These are phyloP conservation scores for Hyposoter didymator DNA, from an alignment of 2,888 invertebrate species.

Conservation along the genomic window DNA sequence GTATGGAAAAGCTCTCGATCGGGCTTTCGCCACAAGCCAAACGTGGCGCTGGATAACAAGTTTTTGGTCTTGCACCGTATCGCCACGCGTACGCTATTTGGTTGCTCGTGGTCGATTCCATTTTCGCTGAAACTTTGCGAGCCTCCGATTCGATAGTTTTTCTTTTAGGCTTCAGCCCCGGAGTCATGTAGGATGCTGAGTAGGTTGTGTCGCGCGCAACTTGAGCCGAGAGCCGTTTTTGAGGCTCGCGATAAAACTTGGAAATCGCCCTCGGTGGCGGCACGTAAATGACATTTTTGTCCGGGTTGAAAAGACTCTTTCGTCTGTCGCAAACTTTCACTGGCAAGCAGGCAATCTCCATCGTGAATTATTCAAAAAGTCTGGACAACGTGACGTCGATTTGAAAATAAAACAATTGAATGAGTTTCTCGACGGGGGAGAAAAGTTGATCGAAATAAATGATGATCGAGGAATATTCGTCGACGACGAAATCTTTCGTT, in stretches of 20 bases:
- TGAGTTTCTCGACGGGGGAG: neutral
- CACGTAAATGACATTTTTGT: slow-evolving; percentile 53
- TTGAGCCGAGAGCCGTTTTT: slow-evolving; percentile 49
- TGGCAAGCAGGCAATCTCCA: slow-evolving; percentile 62
- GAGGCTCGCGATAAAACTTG: slow-evolving; percentile 25
- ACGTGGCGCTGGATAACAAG: slow-evolving; percentile 66
- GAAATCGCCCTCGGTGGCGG: slow-evolving; percentile 55
- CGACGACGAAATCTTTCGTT: neutral
- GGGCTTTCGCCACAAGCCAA: slow-evolving; percentile 67
- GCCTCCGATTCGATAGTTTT: neutral
- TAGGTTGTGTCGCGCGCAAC: slow-evolving; percentile 69
- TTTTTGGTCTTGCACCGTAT: slow-evolving; percentile 40
- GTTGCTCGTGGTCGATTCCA: slow-evolving; percentile 68
- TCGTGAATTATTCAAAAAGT: slow-evolving; percentile 42
- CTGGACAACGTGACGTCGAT: slow-evolving; percentile 16
- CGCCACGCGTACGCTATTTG: slow-evolving; percentile 69
- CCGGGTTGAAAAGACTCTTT: slow-evolving; percentile 24
- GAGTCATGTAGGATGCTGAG: slow-evolving; percentile 63
- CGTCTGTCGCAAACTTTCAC: slow-evolving; percentile 12
- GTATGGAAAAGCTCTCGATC: slow-evolving; percentile 66
- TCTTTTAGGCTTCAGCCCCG: slow-evolving; percentile 9
- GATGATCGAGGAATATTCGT: neutral
- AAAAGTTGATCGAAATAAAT: neutral
- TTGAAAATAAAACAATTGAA: slow-evolving; percentile 46
- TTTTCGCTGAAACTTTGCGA: slow-evolving; percentile 55